Conservation (phyloP, 2,888 invertebrate genomes). For the Camptogramma bilineatum region DNA sequence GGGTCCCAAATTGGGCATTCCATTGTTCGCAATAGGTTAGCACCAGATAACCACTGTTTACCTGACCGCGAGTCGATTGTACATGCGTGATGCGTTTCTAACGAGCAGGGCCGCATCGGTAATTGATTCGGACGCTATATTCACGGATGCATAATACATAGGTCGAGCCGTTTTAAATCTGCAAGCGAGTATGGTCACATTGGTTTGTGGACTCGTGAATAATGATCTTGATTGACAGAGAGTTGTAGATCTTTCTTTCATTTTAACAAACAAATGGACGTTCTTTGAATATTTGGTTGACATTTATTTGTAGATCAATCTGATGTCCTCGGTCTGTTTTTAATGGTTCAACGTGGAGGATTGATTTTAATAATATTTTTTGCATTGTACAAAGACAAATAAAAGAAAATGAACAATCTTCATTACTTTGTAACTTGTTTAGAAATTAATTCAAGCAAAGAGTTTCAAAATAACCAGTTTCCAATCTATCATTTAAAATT, state of each 20-base stretch:
- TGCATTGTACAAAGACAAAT: not conserved
- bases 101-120: constrained; percentile 75
- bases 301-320: constrained; percentile 23
- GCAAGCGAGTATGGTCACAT: constrained; percentile 53
- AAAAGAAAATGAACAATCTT: not conserved
- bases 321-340: constrained; percentile 11
- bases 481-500: constrained; percentile 18
- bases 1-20: constrained; percentile 75
- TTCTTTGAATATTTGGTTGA: constrained; percentile 35
- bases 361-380: not conserved
- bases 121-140: constrained; percentile 84
- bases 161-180: constrained; percentile 65
- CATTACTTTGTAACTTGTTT: not conserved
- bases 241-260: constrained; percentile 45
- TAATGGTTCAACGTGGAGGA: not conserved
- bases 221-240: constrained; percentile 58
- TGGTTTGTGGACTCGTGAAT: constrained; percentile 58
- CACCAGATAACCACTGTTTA: constrained; percentile 80
- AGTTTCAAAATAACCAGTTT: constrained; percentile 12
- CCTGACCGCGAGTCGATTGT: constrained; percentile 76
- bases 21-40: constrained; percentile 79
- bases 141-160: constrained; percentile 85
- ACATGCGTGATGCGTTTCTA: constrained; percentile 86
- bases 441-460: constrained; percentile 2
- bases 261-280: constrained; percentile 45